These are phyloP conservation scores for Isaurus tuberculatus DNA, from an alignment of 92 coral and sea anemone genomes.

Conservation along the genomic window DNA sequence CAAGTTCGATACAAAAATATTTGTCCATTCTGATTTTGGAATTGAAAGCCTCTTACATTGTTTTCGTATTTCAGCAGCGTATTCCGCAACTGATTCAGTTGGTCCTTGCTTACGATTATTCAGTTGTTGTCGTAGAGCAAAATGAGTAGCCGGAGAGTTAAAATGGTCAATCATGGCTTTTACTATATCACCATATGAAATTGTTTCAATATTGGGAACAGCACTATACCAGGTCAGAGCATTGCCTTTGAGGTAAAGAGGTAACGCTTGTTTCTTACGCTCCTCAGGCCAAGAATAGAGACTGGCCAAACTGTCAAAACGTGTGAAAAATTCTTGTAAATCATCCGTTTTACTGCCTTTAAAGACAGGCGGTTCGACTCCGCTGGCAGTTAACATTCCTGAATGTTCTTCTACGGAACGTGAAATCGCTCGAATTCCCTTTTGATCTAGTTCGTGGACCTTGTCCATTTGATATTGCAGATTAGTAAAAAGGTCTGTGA, in stretches of 20 bases:
- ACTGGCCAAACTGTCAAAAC: slow-evolving; percentile 36
- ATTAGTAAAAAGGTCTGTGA: not conserved
- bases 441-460: slow-evolving; percentile 12
- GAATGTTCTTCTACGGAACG: slow-evolving; percentile 22
- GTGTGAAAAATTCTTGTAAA: slow-evolving; percentile 45
- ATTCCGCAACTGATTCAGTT: slow-evolving; percentile 49
- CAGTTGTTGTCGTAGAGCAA: slow-evolving; percentile 48
- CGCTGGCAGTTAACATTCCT: slow-evolving; percentile 17
- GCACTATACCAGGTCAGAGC: slow-evolving; percentile 57
- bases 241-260: slow-evolving; percentile 51
- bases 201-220: slow-evolving; percentile 24
- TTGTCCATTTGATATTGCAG: slow-evolving; percentile 16
- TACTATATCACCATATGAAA: slow-evolving; percentile 5
- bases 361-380: slow-evolving; percentile 28
- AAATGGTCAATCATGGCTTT: slow-evolving; percentile 46
- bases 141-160: slow-evolving; percentile 45
- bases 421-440: slow-evolving; percentile 17
- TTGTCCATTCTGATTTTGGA: slow-evolving; percentile 49
- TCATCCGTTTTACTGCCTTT: slow-evolving; percentile 49
- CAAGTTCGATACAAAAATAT: slow-evolving; percentile 48
- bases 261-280: slow-evolving; percentile 41
- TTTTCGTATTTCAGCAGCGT: slow-evolving; percentile 51
- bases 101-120: slow-evolving; percentile 42
- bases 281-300: slow-evolving; percentile 39
- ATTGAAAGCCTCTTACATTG: slow-evolving; percentile 38